Conservation (phyloP, 92 coral and sea anemone species). For the Phymanthus crucifer region DNA sequence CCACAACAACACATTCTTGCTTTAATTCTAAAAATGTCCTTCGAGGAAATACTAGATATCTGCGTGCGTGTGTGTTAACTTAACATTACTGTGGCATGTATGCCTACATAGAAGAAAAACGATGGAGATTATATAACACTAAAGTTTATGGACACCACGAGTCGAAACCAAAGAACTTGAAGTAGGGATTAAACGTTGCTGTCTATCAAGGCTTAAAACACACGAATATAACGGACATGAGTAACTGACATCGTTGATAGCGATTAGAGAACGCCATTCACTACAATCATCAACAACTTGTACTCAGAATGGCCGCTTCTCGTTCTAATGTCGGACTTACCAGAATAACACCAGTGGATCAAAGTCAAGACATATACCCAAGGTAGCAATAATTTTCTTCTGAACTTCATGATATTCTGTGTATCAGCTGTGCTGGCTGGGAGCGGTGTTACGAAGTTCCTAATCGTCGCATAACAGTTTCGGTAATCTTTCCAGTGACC, state of each 20-base stretch:
- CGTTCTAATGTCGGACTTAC: conserved; percentile 1
- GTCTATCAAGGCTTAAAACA: background rate
- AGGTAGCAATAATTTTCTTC: conserved; percentile 15
- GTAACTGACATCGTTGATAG: background rate
- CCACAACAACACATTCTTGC: background rate
- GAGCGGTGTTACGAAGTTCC: background rate
- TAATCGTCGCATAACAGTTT: conserved; percentile 2
- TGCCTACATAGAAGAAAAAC: background rate
- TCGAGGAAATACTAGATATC: background rate
- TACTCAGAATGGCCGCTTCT: background rate
- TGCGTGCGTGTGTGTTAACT: background rate
- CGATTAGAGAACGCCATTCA: background rate
- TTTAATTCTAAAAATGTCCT: background rate
- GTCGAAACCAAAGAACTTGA: background rate
- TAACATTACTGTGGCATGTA: background rate
- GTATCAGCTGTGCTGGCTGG: background rate
- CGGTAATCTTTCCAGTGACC: background rate
- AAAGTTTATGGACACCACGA: background rate
- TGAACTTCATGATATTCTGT: conserved; percentile 14
- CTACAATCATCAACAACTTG: background rate
- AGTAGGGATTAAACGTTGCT: background rate
- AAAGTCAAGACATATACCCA: background rate
- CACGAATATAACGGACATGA: background rate
- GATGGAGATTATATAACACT: background rate
- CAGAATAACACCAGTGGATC: conserved; percentile 3